Base-by-base conservation (phyloP, 2,797 vertebrate species). In the Characodon lateralis region DNA sequence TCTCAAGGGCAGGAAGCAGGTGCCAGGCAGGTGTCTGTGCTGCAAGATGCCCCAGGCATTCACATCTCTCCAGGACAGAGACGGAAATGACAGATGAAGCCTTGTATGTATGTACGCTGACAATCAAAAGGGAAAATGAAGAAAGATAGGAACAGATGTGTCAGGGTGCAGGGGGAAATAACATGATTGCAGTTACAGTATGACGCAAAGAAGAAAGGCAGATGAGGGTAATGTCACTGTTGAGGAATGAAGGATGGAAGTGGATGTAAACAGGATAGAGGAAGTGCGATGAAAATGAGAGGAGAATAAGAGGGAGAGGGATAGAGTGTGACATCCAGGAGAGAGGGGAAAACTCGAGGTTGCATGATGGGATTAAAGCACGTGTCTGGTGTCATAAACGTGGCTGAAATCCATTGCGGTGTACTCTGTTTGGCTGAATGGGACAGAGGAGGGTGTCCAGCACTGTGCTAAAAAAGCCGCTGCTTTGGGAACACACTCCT, bases 401-500 rank as follows among this genome's bases (percentile, higher is more conserved):
- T 22, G 43, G 82, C 72, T 59, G 53, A 85, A 76, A 85, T 85
- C 87, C 77, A 87, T 12, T 72, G 78, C 77, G 63, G 77, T 86
- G 87, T 85, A 63, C 73, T 83, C 72, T 0, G 72, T 82, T 84
- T 86, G 86, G 85, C 82, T 8, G 73, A 76, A 83, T 83, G 79
- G 83, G 83, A 85, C 59, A 12, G 87, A 12, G 24, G 82, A 85
- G 72, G 78, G 78, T 83, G 82, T 91, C 77, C 78, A 78, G 77
- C 80, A 24, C 18, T 31, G 14, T 31, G 46, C 83, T 76, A 71
- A 31, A 75, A 81, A 71, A 83, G 87, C 78, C 82, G 83, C 85
- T 93, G 91, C 92, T 93, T 93, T 94, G 93, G 91, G 91, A 94
- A 93, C 92, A 91, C 9, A 24, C n/a, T 41, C 59, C 78, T 79